Conservation (phyloP, 1,140 invertebrate species). For the Eufriesea mexicana region DNA sequence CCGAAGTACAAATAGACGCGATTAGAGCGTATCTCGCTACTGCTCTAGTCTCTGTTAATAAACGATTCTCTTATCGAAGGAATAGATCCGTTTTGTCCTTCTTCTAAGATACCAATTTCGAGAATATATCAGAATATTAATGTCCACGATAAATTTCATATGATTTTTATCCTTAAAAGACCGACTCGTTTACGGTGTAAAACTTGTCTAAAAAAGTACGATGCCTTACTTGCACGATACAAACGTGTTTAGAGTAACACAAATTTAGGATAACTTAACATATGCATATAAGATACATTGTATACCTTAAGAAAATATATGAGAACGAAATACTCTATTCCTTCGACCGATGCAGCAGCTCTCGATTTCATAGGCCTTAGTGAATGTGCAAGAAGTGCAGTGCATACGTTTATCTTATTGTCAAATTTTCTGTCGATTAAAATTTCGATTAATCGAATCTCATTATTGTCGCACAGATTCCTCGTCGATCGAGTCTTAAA, state of each 20-base stretch:
- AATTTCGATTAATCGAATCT: conserved; percentile 40
- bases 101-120: not conserved
- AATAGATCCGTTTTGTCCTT: conserved; percentile 12
- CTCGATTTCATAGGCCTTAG: conserved; percentile 56
- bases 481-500: conserved; percentile 48
- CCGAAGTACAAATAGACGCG: conserved; percentile 52
- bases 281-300: not conserved
- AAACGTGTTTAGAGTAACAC: not conserved
- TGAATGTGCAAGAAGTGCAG: conserved; percentile 66
- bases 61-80: conserved; percentile 40
- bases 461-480: conserved; percentile 71
- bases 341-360: conserved; percentile 34
- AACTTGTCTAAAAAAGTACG: conserved; percentile 8
- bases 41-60: conserved; percentile 55
- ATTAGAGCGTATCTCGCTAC: conserved; percentile 37
- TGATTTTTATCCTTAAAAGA: not conserved
- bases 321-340: conserved; percentile 37
- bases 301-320: not conserved
- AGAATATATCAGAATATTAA: not conserved
- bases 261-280: not conserved
- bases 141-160: not conserved
- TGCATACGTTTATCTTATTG: conserved; percentile 71
- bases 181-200: conserved; percentile 3
- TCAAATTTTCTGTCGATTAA: conserved; percentile 60
- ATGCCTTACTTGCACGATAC: not conserved